phyloP scores from a whole-genome alignment of 1,140 invertebrate species.

The Drosophila equinoxialis region DNA sequence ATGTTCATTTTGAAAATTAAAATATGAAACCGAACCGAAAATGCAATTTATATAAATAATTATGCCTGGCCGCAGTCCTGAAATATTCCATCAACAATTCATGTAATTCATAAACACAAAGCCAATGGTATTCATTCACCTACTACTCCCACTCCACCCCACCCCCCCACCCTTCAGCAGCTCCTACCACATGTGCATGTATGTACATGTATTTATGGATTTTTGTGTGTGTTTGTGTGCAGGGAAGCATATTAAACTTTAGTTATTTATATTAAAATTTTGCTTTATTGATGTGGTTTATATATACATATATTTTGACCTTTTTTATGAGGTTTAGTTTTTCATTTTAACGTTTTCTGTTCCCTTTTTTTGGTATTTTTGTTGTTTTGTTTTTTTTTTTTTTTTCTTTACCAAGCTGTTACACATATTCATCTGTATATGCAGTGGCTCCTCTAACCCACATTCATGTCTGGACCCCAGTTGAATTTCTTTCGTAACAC shows the following conservation, averaged over 20 bases:
- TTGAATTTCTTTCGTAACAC: constrained; percentile 46
- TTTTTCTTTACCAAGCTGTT: constrained; percentile 36
- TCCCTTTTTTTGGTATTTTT: constrained; percentile 3
- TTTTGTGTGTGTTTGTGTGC: constrained; percentile 21
- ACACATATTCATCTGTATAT: constrained; percentile 27
- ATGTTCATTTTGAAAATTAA: constrained; percentile 31
- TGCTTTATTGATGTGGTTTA: constrained; percentile 79
- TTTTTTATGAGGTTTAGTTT: constrained; percentile 66
- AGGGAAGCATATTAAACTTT: constrained; percentile 72
- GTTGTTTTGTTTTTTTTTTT: neutral
- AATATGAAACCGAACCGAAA: constrained; percentile 11
- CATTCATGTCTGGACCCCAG: constrained; percentile 30
- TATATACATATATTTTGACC: constrained; percentile 31
- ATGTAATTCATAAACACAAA: constrained; percentile 38
- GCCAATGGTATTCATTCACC: constrained; percentile 18
- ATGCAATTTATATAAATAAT: constrained; percentile 61
- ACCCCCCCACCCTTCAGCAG: neutral
- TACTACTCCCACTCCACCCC: no score
- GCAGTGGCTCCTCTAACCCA: constrained; percentile 20
- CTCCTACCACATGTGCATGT: no score
- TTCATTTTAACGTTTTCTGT: constrained; percentile 3
- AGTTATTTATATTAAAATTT: constrained; percentile 81
- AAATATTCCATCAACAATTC: constrained; percentile 50
- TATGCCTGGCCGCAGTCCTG: constrained; percentile 28
- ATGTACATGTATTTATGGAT: neutral